A percentile compares a stretch with the other conserved stretches of the same genome.
phyloP scores from a whole-genome alignment of 2,797 vertebrate genomes.

The Cirrhinus molitorella region DNA sequence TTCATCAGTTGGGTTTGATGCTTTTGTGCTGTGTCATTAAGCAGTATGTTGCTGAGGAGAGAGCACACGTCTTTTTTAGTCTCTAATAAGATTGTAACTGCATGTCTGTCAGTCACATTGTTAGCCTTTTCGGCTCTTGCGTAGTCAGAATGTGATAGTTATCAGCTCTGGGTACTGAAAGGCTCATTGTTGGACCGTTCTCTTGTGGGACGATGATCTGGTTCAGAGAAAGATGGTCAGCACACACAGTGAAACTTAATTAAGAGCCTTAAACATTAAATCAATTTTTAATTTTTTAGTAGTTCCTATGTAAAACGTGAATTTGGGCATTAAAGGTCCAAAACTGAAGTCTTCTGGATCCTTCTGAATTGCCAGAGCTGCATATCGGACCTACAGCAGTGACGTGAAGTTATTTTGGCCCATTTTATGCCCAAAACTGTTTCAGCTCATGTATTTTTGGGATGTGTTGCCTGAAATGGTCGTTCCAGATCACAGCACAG shows the following conservation, averaged over 20 bases:
- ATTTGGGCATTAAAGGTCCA: neutral
- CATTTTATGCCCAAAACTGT: neutral
- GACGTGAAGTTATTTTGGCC: neutral
- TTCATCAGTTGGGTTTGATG: neutral
- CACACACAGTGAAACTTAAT: neutral
- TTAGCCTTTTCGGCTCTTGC: neutral
- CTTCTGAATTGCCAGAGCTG: neutral
- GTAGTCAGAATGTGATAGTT: slow-evolving; percentile 30
- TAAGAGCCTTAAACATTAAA: neutral
- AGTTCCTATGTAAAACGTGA: neutral
- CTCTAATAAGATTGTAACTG: slow-evolving; percentile 17
- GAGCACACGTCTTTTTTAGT: neutral
- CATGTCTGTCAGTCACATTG: neutral
- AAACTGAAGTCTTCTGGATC: neutral
- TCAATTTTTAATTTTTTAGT: neutral
- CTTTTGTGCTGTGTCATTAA: neutral
- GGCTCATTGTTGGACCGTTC: neutral
- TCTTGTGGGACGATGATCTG: neutral
- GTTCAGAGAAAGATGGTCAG: neutral
- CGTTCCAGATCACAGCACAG: neutral
- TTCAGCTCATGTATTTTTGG: slow-evolving; percentile 11
- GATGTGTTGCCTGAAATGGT: neutral
- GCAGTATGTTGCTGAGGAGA: neutral
- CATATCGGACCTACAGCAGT: neutral
- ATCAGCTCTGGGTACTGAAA: neutral